Conservation (phyloP, 2,113 vertebrate species). For the Arizona elegans region DNA sequence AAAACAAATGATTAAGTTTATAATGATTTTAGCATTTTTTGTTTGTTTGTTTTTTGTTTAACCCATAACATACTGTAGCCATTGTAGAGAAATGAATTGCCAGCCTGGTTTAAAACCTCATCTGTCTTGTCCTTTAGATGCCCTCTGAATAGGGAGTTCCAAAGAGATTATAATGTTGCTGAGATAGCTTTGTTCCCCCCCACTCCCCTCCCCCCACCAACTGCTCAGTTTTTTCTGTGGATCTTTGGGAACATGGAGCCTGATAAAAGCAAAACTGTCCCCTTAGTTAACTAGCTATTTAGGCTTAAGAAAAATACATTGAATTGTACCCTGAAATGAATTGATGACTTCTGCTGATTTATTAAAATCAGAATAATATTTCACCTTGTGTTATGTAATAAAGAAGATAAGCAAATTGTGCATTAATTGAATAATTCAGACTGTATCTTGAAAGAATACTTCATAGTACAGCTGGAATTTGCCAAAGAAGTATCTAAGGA, state of each 20-base stretch:
- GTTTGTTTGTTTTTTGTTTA: background rate
- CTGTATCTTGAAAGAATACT: background rate
- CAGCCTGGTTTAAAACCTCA: background rate
- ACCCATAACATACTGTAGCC: background rate
- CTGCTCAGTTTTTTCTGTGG: background rate
- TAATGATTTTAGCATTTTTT: background rate
- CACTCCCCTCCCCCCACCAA: background rate
- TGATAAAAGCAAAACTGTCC: background rate
- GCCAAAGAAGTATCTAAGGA: conserved; percentile 6
- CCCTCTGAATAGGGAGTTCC: background rate
- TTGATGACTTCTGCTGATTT: background rate
- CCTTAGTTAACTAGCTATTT: background rate
- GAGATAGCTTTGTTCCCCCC: background rate
- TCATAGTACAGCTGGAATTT: background rate
- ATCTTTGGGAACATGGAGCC: background rate
- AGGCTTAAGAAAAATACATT: background rate
- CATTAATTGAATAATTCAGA: background rate
- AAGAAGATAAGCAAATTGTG: background rate
- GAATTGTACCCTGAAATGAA: background rate
- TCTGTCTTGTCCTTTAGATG: background rate
- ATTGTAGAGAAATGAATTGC: background rate
- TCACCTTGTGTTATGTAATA: background rate
- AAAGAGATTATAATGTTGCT: background rate
- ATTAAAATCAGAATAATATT: background rate
- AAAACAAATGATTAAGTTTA: background rate